Evolutionary conservation across 2,888 invertebrate genomes (phyloP).

Genomic region (Stomorhina lunata): DNA sequence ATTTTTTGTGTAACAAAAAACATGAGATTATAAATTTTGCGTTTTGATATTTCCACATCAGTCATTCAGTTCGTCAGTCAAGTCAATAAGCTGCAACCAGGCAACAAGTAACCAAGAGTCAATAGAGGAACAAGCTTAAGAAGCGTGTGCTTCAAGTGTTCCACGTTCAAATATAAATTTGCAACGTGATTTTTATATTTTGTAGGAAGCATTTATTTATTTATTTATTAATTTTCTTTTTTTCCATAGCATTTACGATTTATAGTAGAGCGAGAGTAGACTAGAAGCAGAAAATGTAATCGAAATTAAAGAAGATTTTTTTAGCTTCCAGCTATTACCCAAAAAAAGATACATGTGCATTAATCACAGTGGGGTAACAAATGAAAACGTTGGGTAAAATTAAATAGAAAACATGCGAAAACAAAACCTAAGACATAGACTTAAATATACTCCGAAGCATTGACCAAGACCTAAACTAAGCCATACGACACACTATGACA

Average conservation of each 20-base stretch:
- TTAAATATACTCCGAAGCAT: too few species aligned
- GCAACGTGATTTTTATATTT: slow-evolving; percentile 57
- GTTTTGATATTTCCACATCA: slow-evolving; percentile 56
- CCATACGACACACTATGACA: too few species aligned
- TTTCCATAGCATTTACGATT: background rate
- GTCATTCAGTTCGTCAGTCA: too few species aligned
- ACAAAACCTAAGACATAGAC: background rate
- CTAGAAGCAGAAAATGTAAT: background rate
- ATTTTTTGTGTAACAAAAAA: slow-evolving; percentile 62
- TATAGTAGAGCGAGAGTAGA: background rate
- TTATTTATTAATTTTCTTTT: slow-evolving; percentile 33
- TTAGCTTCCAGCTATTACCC: slow-evolving; percentile 8
- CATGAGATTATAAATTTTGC: slow-evolving; percentile 66
- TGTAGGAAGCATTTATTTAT: slow-evolving; percentile 60
- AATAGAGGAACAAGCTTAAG: slow-evolving; percentile 20
- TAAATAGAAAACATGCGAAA: background rate
- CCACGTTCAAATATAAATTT: slow-evolving; percentile 54
- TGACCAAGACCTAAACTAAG: too few species aligned
- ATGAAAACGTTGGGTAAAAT: too few species aligned
- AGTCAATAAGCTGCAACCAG: background rate
- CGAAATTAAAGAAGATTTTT: slow-evolving; percentile 11
- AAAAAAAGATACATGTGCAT: background rate
- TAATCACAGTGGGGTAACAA: background rate
- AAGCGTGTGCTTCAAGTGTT: slow-evolving; percentile 61
- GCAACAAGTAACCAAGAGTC: background rate